These are phyloP conservation scores for Tachyglossus aculeatus DNA, from an alignment of 2,797 vertebrate genomes.

Conservation along the genomic window DNA sequence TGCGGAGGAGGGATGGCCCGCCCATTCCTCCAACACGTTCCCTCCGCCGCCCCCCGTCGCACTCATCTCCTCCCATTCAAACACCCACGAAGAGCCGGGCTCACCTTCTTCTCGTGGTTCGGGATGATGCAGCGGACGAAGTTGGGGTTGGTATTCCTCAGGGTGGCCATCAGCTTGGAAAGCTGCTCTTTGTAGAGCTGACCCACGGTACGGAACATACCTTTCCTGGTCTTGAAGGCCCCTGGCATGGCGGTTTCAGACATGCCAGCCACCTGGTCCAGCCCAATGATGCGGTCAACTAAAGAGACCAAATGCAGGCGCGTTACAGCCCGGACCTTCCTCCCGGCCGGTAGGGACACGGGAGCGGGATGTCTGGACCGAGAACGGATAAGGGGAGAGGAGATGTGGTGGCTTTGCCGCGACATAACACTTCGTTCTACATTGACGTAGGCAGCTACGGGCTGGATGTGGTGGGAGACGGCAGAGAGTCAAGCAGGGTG, in stretches of 20 bases:
- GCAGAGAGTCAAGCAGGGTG: conserved; percentile 30
- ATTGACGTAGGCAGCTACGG: conserved; percentile 33
- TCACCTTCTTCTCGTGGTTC: conserved; percentile 98
- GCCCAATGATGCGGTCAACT: conserved; percentile 97
- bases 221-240: conserved; percentile 95
- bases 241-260: conserved; percentile 88
- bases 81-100: accelerated
- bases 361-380: conserved; percentile 12
- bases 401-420: conserved; percentile 49
- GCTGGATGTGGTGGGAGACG: conserved; percentile 47
- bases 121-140: conserved; percentile 99
- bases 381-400: conserved; percentile 42
- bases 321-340: not conserved
- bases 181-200: conserved; percentile 98
- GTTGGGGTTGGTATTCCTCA: conserved; percentile 98
- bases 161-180: conserved; percentile 95
- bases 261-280: conserved; percentile 98
- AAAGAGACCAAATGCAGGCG: conserved; percentile 33
- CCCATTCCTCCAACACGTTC: too few relatives aligned
- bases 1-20: too few relatives aligned
- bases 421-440: conserved; percentile 46
- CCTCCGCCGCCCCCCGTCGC: too few relatives aligned
- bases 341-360: accelerated
- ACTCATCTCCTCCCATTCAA: not conserved
- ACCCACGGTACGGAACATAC: conserved; percentile 98